phyloP scores from a whole-genome alignment of 2,888 invertebrate species.

The Polydrusus tereticollis region DNA sequence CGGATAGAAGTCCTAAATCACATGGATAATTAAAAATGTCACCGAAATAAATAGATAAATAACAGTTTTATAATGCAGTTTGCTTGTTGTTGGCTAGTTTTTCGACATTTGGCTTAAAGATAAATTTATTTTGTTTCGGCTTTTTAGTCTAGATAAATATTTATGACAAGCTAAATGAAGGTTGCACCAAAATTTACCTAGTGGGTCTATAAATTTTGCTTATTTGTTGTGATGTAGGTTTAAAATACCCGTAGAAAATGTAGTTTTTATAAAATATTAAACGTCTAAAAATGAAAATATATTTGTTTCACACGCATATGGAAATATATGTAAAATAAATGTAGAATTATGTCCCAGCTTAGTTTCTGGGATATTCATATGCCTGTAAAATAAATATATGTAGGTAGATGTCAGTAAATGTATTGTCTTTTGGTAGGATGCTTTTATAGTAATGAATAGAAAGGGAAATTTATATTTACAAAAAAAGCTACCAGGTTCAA shows the following conservation, averaged over 20 bases:
- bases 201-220: background rate
- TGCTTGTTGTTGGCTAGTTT: constrained; percentile 24
- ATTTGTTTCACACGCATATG: too few relatives aligned
- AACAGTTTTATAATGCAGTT: constrained; percentile 31
- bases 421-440: too few relatives aligned
- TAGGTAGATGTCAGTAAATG: too few relatives aligned
- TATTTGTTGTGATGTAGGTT: background rate
- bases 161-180: background rate
- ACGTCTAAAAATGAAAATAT: too few relatives aligned
- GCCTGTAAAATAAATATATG: too few relatives aligned
- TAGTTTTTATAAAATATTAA: background rate
- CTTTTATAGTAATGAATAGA: too few relatives aligned
- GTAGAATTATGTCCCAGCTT: too few relatives aligned
- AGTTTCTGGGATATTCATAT: too few relatives aligned
- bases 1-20: constrained; percentile 29
- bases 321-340: too few relatives aligned
- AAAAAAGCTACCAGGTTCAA: too few relatives aligned
- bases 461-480: too few relatives aligned
- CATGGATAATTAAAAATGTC: constrained; percentile 38
- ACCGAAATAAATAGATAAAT: constrained; percentile 34
- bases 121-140: constrained; percentile 5
- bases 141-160: background rate
- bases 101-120: constrained; percentile 9
- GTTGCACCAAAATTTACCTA: background rate
- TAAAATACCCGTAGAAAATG: background rate